Evolutionary conservation across 2,113 vertebrate species (phyloP), one percentile per base, ranked within the genome.

Genomic region (Saimiri boliviensis): DNA sequence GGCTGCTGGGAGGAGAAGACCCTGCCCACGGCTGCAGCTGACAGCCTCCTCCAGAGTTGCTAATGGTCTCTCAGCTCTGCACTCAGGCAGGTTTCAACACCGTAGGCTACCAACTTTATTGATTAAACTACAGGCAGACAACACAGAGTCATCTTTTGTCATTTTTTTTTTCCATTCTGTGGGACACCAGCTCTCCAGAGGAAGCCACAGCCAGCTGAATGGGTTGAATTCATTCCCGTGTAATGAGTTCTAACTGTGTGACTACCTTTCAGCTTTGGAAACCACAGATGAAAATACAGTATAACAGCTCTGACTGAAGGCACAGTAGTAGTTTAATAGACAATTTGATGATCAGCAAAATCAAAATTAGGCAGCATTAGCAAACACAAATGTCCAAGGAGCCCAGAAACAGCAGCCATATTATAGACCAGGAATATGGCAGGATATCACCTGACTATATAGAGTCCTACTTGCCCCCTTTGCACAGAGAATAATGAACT

Each of bases 211-310:
- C 35, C 25, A 16, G 6, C 3, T 16, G 20, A n/a, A 32, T 60
- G 37, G 7, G 17, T 58, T 88, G 74, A 32, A 37, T 74, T 91
- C 23, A 32, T 27, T 14, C 32, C 71, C 13, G 0, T n/a, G 23
- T 30, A 83, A 87, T 35, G 40, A 60, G 25, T 11, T 82, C 47
- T 66, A 40, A 47, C 40, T 16, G 25, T 40, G 21, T 0, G 10
- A 23, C 76, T 42, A 13, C 35, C 42, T 83, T 54, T 93, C 85
- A 71, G 37, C 71, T 84, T 76, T 81, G 40, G 30, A 83, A 95
- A n/a, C 16, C 56, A 68, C 9, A 49, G 23, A 47, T 40, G n/a
- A n/a, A 66, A 95, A 94, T 2, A 21, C 8, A 21, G 17, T 49
- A 32, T 0, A 49, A 83, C 52, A 54, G 68, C 19, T 84, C 73